These are phyloP conservation scores for Drosophila willistoni DNA, from an alignment of 1,140 invertebrate genomes.

Conservation along the genomic window DNA sequence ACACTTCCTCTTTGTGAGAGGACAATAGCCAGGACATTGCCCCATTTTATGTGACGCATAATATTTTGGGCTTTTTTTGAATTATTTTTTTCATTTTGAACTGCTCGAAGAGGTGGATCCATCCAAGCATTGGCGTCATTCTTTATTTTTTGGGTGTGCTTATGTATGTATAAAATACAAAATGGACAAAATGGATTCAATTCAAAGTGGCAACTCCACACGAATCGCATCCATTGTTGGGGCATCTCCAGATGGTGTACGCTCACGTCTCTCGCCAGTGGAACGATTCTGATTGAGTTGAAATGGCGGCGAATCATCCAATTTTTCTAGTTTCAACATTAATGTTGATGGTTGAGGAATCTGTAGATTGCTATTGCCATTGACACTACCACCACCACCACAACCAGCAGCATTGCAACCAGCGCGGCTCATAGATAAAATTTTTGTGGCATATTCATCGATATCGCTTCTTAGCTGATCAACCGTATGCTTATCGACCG, in stretches of 20 bases:
- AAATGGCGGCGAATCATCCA: slow-evolving; percentile 52
- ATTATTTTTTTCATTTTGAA: not conserved
- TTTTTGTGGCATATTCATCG: slow-evolving; percentile 58
- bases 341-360: slow-evolving; percentile 54
- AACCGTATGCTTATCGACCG: slow-evolving; percentile 45
- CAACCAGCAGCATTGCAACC: too few relatives aligned
- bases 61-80: not conserved
- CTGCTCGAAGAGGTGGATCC: not conserved
- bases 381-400: not conserved
- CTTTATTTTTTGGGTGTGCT: slow-evolving; percentile 4
- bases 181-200: not conserved
- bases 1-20: slow-evolving; percentile 20
- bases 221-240: slow-evolving; percentile 36
- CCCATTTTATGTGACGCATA: slow-evolving; percentile 22
- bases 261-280: slow-evolving; percentile 51
- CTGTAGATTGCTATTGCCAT: not conserved
- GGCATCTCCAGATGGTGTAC: slow-evolving; percentile 53
- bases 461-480: slow-evolving; percentile 63
- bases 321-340: slow-evolving; percentile 61
- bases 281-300: slow-evolving; percentile 12
- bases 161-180: slow-evolving; percentile 10
- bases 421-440: slow-evolving; percentile 38
- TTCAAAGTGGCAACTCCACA: slow-evolving; percentile 7
- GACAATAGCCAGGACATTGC: slow-evolving; percentile 52
- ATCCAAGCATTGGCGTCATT: slow-evolving; percentile 8